Evolutionary conservation across 2,797 vertebrate species (phyloP), one percentile per base, ranked within the genome.

Genomic region (Helostoma temminkii): DNA sequence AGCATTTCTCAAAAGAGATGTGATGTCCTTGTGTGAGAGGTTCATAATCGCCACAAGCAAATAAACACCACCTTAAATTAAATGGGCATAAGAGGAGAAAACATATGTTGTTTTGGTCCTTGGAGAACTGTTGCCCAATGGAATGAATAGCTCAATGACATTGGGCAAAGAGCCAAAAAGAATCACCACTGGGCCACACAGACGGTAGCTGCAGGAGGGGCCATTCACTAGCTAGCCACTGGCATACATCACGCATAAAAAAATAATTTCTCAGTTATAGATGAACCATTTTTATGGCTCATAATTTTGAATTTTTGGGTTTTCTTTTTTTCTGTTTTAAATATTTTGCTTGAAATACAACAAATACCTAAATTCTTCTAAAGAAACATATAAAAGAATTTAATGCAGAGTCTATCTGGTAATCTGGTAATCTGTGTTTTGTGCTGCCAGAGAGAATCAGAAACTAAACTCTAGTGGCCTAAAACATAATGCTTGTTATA

Each of bases 1-100:
- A 71, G 30, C 19, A 37, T 64, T 59, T 50, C 67, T 58, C 60
- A 19, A 41, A 46, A 64, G 71, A 32, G 74, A 71, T 28, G 21
- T 15, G 10, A 45, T 66, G 86, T 76, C 85, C 81, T 86, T 90
- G 78, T 71, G 18, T 21, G 3, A 48, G 53, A 72, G 74, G 66
- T 80, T 52, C 22, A 48, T 60, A 71, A 54, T 68, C 9, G 81
- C 86, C 70, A 76, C 69, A 62, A 82, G 83, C 61, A 22, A 87
- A 85, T 55, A 81, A 78, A 82, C 61, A 61, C 65, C 74, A 85
- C 71, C 79, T 74, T 74, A 60, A 82, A 80, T 86, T 81, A 78
- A 81, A 88, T 54, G 66, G 50, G 59, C 79, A 85, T 34, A 61
- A 65, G 75, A 83, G 57, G 15, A 65, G 61, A 66, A 77, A 73